Conservation (phyloP, 2,888 invertebrate genomes). For the Drosophila setosimentum region DNA sequence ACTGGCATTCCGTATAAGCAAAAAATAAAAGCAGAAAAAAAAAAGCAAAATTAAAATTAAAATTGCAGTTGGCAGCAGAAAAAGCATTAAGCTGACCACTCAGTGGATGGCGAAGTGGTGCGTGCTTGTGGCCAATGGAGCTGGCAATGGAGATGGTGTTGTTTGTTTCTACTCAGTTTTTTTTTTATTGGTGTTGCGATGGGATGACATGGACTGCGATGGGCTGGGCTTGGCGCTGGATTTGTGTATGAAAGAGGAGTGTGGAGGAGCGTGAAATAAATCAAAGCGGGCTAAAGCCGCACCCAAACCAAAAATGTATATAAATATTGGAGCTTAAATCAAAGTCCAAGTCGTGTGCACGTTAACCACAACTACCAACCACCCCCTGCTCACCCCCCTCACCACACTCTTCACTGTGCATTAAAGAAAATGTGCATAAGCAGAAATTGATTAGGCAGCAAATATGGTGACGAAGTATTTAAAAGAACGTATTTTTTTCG, state of each 20-base stretch:
- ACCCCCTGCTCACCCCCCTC: too few species aligned
- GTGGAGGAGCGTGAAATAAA: constrained; percentile 37
- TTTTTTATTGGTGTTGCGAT: background rate
- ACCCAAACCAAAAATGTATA: constrained; percentile 20
- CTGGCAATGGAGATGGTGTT: constrained; percentile 10
- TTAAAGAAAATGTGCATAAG: constrained; percentile 60
- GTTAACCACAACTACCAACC: background rate
- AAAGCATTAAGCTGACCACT: constrained; percentile 39
- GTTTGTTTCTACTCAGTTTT: background rate
- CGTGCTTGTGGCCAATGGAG: constrained; percentile 61
- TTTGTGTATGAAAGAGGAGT: background rate
- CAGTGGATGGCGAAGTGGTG: constrained; percentile 32
- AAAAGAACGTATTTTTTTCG: constrained; percentile 33
- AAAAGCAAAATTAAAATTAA: constrained; percentile 18
- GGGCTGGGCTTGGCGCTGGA: constrained; percentile 18
- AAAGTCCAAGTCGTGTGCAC: constrained; percentile 45
- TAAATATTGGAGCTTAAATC: constrained; percentile 17
- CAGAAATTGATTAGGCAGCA: constrained; percentile 75
- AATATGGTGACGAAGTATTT: constrained; percentile 77
- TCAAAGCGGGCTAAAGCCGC: constrained; percentile 46
- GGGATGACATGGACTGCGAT: constrained; percentile 34
- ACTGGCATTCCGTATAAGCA: constrained; percentile 34
- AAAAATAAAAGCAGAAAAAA: background rate
- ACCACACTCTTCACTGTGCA: background rate
- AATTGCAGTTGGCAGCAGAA: constrained; percentile 46